Conservation (phyloP, 30 jellyfish, hydroid and myxozoan genomes). For the Aurelia coerulea region DNA sequence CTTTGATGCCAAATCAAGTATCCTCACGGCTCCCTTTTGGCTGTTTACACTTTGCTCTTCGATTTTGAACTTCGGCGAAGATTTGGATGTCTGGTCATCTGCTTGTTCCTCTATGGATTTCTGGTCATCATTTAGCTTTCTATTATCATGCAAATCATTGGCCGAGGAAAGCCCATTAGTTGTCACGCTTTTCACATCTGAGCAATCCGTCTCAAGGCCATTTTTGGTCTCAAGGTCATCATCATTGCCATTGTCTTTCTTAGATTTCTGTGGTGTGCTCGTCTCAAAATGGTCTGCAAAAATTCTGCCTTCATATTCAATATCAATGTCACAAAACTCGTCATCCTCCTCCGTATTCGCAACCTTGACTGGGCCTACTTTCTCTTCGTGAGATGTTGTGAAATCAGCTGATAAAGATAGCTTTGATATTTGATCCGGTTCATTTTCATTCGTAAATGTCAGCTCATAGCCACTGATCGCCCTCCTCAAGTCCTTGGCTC, state of each 20-base stretch:
- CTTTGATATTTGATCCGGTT: conserved; percentile 15
- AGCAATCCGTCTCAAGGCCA: too few relatives aligned
- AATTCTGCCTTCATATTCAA: not conserved
- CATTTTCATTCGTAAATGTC: conserved; percentile 30
- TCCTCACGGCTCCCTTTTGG: too few relatives aligned
- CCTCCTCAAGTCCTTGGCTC: conserved; percentile 8
- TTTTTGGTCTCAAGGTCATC: too few relatives aligned
- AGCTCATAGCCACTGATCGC: conserved; percentile 41
- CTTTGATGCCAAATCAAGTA: too few relatives aligned
- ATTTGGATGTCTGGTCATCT: too few relatives aligned
- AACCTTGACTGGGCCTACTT: not conserved
- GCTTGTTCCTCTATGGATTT: too few relatives aligned
- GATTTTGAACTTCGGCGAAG: too few relatives aligned
- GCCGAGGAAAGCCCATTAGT: too few relatives aligned
- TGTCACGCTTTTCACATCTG: too few relatives aligned
- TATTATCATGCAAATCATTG: too few relatives aligned
- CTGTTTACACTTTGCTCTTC: too few relatives aligned
- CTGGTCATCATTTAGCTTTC: too few relatives aligned
- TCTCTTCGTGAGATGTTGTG: conserved; percentile 28
- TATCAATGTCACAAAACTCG: not conserved
- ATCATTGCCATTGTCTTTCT: not conserved
- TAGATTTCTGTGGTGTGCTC: conserved; percentile 48
- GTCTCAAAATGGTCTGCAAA: conserved; percentile 12
- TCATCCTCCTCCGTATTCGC: not conserved
- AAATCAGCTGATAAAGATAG: conserved; percentile 44